A percentile compares a stretch with the other conserved stretches of the same genome.
Conservation (phyloP, 1,140 invertebrate species). For the Caenorhabditis briggsae region DNA sequence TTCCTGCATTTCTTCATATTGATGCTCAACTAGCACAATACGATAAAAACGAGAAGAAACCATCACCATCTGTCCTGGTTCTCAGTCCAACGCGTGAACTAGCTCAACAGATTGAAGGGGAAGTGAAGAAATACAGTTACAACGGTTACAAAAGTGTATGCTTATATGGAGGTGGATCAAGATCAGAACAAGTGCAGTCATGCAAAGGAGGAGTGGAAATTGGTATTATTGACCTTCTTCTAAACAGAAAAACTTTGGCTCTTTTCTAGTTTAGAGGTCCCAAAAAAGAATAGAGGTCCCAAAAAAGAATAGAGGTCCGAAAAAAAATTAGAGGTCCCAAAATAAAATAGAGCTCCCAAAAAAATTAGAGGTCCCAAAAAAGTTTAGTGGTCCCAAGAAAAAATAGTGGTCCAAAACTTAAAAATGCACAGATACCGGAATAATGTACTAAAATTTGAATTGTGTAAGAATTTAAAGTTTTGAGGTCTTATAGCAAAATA, state of each 20-base stretch:
- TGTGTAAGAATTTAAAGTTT: too few relatives aligned
- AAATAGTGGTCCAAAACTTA: too few relatives aligned
- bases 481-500: too few relatives aligned
- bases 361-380: too few relatives aligned
- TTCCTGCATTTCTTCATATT: conserved; percentile 95
- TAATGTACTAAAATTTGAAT: too few relatives aligned
- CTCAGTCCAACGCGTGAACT: conserved; percentile 92
- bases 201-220: conserved; percentile 91
- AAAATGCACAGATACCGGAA: too few relatives aligned
- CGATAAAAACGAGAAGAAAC: conserved; percentile 77
- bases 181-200: conserved; percentile 87
- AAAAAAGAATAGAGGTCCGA: too few relatives aligned
- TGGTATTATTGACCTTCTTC: conserved; percentile 83
- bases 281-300: too few relatives aligned
- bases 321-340: too few relatives aligned
- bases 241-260: conserved; percentile 16
- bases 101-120: conserved; percentile 93
- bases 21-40: conserved; percentile 85
- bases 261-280: too few relatives aligned
- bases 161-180: conserved; percentile 94
- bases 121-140: conserved; percentile 89
- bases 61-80: conserved; percentile 84
- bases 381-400: too few relatives aligned
- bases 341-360: too few relatives aligned
- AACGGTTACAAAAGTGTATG: conserved; percentile 83